A percentile compares a stretch with the other conserved stretches of the same genome.
phyloP scores from a whole-genome alignment of 2,797 vertebrate species.

The Gadopsis marmoratus region DNA sequence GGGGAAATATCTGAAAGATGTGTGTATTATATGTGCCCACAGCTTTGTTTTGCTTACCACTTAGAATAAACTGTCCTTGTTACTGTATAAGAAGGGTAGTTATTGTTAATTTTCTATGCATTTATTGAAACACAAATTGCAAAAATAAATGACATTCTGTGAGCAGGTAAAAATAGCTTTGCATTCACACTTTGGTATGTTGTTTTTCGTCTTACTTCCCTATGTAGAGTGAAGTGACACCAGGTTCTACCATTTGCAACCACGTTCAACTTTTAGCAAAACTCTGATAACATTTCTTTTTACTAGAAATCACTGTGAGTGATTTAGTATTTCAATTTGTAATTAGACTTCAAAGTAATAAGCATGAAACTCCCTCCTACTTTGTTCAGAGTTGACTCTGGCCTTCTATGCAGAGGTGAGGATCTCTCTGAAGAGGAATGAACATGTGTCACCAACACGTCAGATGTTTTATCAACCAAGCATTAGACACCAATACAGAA shows the following conservation, averaged over 20 bases:
- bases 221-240: background rate
- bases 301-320: background rate
- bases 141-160: background rate
- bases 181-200: background rate
- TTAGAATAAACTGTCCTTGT: background rate
- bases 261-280: background rate
- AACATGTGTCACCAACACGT: constrained; percentile 15
- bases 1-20: background rate
- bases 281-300: background rate
- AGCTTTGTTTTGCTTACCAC: background rate
- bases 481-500: background rate
- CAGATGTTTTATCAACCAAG: constrained; percentile 37
- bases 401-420: background rate
- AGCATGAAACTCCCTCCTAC: constrained; percentile 9
- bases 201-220: constrained; percentile 2
- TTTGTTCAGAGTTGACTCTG: constrained; percentile 25
- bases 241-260: background rate
- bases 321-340: background rate
- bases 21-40: background rate
- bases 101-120: constrained; percentile 29
- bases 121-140: constrained; percentile 16
- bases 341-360: constrained; percentile 2
- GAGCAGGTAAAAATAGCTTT: background rate
- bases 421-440: constrained; percentile 23
- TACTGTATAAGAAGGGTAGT: background rate